Conservation (phyloP, 2,888 invertebrate species). For the Pammene fasciana region DNA sequence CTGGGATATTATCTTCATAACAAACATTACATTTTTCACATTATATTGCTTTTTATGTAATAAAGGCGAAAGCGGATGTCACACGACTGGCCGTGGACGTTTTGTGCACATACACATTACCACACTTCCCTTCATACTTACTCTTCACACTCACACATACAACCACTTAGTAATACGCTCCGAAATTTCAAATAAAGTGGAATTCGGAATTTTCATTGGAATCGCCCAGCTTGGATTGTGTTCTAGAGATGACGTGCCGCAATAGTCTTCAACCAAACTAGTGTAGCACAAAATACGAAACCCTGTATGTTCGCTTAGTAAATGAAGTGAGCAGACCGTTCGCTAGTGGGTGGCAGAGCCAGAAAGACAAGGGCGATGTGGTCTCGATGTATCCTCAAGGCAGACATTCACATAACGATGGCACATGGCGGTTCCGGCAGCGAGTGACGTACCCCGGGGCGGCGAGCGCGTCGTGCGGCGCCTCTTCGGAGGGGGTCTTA, state of each 20-base stretch:
- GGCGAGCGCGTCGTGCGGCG: constrained; percentile 86
- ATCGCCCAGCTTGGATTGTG: neutral
- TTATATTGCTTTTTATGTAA: too few relatives aligned
- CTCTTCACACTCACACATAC: too few relatives aligned
- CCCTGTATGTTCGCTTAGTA: constrained; percentile 12
- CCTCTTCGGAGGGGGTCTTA: constrained; percentile 96
- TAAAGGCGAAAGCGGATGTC: too few relatives aligned
- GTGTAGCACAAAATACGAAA: constrained; percentile 22
- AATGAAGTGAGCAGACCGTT: constrained; percentile 11
- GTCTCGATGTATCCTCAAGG: constrained; percentile 54
- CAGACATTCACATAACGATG: constrained; percentile 64
- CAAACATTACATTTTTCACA: too few relatives aligned
- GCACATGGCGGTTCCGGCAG: constrained; percentile 68
- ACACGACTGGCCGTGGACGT: too few relatives aligned
- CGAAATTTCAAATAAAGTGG: too few relatives aligned
- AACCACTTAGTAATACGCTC: too few relatives aligned
- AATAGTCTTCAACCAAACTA: neutral
- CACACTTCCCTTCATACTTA: too few relatives aligned
- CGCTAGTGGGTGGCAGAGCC: constrained; percentile 23
- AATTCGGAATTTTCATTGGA: too few relatives aligned
- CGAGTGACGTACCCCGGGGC: constrained; percentile 84
- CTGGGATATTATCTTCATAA: too few relatives aligned
- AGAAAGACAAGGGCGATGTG: constrained; percentile 47
- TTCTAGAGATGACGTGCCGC: neutral
- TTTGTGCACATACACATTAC: too few relatives aligned